These are phyloP conservation scores for Heliconius charithonia DNA, from an alignment of 2,888 invertebrate species.

Conservation along the genomic window DNA sequence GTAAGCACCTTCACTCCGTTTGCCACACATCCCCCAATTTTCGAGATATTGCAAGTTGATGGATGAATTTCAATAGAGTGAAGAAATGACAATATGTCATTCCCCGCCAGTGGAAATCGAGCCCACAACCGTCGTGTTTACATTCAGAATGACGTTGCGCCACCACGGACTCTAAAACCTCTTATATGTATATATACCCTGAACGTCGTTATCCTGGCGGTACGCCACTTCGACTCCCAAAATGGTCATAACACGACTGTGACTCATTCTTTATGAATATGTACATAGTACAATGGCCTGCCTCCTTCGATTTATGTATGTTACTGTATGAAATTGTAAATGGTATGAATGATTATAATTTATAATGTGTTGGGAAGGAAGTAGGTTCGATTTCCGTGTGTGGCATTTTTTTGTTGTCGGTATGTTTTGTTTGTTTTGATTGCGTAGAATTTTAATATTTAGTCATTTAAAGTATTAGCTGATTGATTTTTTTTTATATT, in stretches of 20 bases:
- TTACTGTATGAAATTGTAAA: not conserved
- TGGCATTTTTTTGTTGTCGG: not conserved
- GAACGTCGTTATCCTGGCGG: constrained; percentile 37
- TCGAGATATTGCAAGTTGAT: no score
- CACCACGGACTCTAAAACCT: not conserved
- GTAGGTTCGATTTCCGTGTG: not conserved
- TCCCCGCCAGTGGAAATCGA: not conserved
- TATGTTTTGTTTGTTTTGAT: not conserved
- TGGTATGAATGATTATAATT: not conserved
- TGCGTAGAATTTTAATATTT: no score
- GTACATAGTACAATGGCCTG: constrained; percentile 39
- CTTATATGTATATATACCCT: not conserved
- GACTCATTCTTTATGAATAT: constrained; percentile 38
- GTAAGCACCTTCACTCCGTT: no score
- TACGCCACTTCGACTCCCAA: constrained; percentile 41
- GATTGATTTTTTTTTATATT: no score
- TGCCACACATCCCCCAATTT: no score
- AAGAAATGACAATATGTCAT: not conserved
- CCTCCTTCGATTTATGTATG: not conserved
- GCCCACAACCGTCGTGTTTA: not conserved
- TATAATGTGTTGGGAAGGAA: constrained; percentile 12
- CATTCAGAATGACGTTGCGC: not conserved
- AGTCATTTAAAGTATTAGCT: no score
- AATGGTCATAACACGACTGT: constrained; percentile 41
- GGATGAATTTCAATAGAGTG: not conserved